Percentiles rank a stretch among this genome's conserved stretches.
Conservation (phyloP, 30 jellyfish, hydroid and myxozoan genomes). For the Cassiopea xamachana region DNA sequence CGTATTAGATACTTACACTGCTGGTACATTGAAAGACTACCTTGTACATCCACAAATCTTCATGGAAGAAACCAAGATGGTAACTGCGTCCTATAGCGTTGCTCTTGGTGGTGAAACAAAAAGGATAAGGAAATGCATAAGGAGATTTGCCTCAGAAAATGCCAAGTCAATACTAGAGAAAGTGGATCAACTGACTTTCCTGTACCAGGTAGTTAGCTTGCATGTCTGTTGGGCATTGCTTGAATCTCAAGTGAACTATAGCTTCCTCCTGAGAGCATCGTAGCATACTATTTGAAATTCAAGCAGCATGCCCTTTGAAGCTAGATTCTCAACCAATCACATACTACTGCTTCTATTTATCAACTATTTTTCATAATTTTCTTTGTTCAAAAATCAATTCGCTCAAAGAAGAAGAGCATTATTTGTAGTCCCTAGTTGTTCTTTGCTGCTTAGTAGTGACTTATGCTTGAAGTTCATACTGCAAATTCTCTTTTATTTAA, state of each 20-base stretch:
- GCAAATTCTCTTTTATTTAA: background rate
- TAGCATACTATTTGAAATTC: background rate
- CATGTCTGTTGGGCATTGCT: background rate
- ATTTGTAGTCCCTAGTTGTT: background rate
- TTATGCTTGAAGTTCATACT: background rate
- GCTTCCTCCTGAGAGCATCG: background rate
- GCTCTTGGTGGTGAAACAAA: slow-evolving; percentile 59
- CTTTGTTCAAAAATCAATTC: background rate
- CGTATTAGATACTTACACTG: slow-evolving; percentile 25
- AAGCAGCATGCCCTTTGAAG: background rate
- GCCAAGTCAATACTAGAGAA: slow-evolving; percentile 21
- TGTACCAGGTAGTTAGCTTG: slow-evolving; percentile 17
- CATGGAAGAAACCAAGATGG: background rate
- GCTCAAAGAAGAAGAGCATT: too few relatives aligned
- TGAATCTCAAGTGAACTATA: background rate
- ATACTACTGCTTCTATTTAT: background rate
- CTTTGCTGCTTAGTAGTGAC: background rate
- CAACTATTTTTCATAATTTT: too few relatives aligned
- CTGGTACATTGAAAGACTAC: slow-evolving; percentile 21
- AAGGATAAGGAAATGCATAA: slow-evolving; percentile 17
- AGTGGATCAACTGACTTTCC: background rate
- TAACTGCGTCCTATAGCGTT: slow-evolving; percentile 53
- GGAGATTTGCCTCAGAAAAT: slow-evolving; percentile 31
- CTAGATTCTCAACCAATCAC: too few relatives aligned
- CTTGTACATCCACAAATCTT: slow-evolving; percentile 18